Evolutionary conservation across 2,888 invertebrate genomes (phyloP), one percentile per base, ranked within the genome.

Genomic region (Sialis fuliginosa): DNA sequence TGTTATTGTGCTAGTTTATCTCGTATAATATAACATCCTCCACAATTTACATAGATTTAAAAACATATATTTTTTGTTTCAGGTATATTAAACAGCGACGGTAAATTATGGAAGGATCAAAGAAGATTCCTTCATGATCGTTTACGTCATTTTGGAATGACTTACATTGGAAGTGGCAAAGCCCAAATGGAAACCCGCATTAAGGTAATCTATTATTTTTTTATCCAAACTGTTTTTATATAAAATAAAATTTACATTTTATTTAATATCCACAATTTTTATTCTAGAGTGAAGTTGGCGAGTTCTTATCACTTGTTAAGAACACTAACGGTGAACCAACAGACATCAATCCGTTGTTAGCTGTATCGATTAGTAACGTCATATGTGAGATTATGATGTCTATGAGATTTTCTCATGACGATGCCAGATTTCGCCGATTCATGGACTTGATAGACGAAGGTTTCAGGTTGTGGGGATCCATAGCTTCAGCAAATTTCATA

Each of bases 371-470:
- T 53, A 87, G 86, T 58, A 92, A 92, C 65, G 89, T 92, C 5
- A 90, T 92, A 54, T 90, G 91, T 64, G 83, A 85, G 52, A 77
- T 91, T 55, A 77, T 90, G 58, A 91, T 92, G 91, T 85, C 87
- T 33, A 80, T 86, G 5, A 74, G 88, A 39, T 92, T 90, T 64
- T 75, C 78, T 48, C 76, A 80, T 53, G 80, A 84, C 45, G 89
- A 90, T 60, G 66, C 68, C 5, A 74, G 81, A 46, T 91, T 91
- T 65, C 71, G 74, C 45, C 73, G 86, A 48, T 83, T 90, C 57
- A 88, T 87, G 73, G 69, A 73, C 52, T 71, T 90, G n/a, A 88
- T 91, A 57, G 89, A 90, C 58, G 91, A 92, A 66, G 92, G 92
- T 33, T 91, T 92, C 77, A 73, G 77, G 48, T 70, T 91, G 1